phyloP scores from a whole-genome alignment of 35 echinoderm and acorn worm species.

The Lytechinus pictus region DNA sequence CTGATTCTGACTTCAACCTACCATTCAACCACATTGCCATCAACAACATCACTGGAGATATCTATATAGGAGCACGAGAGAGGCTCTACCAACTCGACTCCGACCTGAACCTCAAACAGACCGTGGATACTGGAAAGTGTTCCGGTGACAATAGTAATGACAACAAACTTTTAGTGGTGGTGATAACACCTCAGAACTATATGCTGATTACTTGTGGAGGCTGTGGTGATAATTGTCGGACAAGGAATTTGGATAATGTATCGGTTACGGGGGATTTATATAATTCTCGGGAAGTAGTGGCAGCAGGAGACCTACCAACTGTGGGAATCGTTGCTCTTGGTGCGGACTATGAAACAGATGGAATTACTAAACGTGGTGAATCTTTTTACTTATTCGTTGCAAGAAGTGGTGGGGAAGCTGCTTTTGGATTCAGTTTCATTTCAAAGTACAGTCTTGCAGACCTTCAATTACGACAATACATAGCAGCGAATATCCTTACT shows the following conservation, averaged over 20 bases:
- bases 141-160: too few species aligned
- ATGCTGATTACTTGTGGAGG: conserved; percentile 57
- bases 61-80: too few species aligned
- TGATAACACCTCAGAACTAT: background rate
- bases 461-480: background rate
- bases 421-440: too few species aligned
- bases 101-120: background rate
- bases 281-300: background rate
- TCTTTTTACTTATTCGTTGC: background rate
- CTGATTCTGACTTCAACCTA: too few species aligned
- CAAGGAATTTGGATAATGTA: conserved; percentile 40
- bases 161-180: conserved; percentile 46
- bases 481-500: too few species aligned
- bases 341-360: background rate
- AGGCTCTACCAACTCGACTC: conserved; percentile 49
- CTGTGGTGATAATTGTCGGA: conserved; percentile 41
- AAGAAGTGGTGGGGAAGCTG: background rate
- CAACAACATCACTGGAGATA: too few species aligned
- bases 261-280: background rate
- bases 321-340: conserved; percentile 35
- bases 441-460: background rate
- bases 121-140: too few species aligned
- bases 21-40: too few species aligned
- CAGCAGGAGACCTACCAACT: conserved; percentile 15
- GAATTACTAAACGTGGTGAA: background rate